Percentiles rank a stretch among this genome's conserved stretches.
These are phyloP conservation scores for Champsocephalus gunnari DNA, from an alignment of 2,797 vertebrate genomes.

Conservation along the genomic window DNA sequence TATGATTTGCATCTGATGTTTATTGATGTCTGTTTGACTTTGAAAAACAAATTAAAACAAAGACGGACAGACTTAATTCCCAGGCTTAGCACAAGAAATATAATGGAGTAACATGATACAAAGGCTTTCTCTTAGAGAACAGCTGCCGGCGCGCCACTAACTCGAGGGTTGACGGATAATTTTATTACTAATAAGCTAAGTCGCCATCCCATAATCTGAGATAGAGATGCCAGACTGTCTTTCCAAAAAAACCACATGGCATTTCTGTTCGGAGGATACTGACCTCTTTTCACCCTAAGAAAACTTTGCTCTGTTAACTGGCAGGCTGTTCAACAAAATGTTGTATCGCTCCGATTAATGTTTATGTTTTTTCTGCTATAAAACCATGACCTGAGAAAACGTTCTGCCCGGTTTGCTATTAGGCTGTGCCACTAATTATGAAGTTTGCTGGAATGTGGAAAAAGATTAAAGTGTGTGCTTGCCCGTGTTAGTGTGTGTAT, in stretches of 20 bases:
- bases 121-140: conserved; percentile 71
- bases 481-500: conserved; percentile 5
- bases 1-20: conserved; percentile 26
- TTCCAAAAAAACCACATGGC: conserved; percentile 17
- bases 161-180: conserved; percentile 73
- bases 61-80: conserved; percentile 69
- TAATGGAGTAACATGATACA: conserved; percentile 74
- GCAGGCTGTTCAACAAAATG: conserved; percentile 41
- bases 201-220: conserved; percentile 52
- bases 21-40: conserved; percentile 40
- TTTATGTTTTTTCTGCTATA: conserved; percentile 62
- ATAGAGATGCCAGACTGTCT: conserved; percentile 36
- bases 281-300: conserved; percentile 40
- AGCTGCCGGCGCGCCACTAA: conserved; percentile 77
- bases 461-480: conserved; percentile 42
- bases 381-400: conserved; percentile 48
- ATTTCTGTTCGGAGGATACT: conserved; percentile 25
- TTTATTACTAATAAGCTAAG: conserved; percentile 72
- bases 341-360: conserved; percentile 62
- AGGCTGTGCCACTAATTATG: conserved; percentile 30
- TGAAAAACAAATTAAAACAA: conserved; percentile 61
- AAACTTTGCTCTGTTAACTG: conserved; percentile 39
- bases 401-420: conserved; percentile 25
- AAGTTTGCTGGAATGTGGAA: conserved; percentile 37
- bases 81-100: conserved; percentile 72